phyloP scores from a whole-genome alignment of 2,797 vertebrate species.

The Girardinus metallicus region DNA sequence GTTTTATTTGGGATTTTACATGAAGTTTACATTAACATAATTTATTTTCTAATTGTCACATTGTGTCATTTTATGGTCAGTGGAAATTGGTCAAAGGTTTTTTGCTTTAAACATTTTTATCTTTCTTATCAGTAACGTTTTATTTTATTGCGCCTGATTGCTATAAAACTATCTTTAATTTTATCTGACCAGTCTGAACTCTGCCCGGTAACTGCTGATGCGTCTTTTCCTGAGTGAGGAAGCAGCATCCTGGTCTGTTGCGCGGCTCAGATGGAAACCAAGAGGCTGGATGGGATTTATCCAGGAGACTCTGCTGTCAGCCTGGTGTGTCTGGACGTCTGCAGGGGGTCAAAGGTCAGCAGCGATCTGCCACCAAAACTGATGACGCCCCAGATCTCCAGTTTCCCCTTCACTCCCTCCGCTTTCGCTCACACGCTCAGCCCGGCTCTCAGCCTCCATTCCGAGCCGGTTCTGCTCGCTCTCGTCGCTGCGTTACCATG shows the following conservation, averaged over 20 bases:
- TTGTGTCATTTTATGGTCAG: no score
- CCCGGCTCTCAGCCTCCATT: conserved; percentile 37
- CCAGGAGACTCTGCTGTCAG: conserved; percentile 30
- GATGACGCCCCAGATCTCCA: conserved; percentile 54
- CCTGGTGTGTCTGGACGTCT: conserved; percentile 34
- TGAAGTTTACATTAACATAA: no score
- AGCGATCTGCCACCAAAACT: conserved; percentile 45
- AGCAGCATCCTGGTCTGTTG: not conserved
- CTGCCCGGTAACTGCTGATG: not conserved
- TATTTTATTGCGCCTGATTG: not conserved
- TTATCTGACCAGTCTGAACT: not conserved
- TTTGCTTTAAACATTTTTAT: not conserved
- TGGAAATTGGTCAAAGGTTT: not conserved
- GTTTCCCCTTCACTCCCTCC: conserved; percentile 30
- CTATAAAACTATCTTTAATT: not conserved
- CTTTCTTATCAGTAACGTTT: not conserved
- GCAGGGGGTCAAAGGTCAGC: conserved; percentile 52
- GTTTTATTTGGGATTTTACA: no score
- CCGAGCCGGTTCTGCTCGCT: conserved; percentile 32
- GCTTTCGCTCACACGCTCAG: not conserved
- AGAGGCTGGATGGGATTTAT: not conserved
- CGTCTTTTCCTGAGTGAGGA: conserved; percentile 2
- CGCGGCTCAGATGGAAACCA: not conserved
- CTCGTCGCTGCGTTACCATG: conserved; percentile 49
- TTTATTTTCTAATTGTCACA: no score